Conservation (phyloP, 2,113 vertebrate species). For the Phaethon lepturus region DNA sequence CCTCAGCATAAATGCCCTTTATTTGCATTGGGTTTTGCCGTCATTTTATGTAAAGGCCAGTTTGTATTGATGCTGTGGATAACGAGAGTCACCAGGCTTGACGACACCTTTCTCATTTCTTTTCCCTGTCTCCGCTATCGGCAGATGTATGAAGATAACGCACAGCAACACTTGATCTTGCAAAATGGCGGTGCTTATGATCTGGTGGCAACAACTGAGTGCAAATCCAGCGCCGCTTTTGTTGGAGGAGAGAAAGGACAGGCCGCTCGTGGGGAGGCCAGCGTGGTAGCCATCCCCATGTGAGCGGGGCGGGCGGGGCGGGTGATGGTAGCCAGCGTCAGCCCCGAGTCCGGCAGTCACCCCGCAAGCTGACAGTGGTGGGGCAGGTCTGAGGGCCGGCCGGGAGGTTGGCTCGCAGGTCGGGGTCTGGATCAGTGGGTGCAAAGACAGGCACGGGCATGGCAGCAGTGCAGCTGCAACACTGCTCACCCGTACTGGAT, state of each 20-base stretch:
- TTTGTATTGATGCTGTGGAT: fast-evolving
- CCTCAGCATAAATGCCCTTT: not conserved
- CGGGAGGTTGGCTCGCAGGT: not conserved
- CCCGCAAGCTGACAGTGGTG: not conserved
- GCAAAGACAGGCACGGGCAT: not conserved
- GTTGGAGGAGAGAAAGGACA: no score
- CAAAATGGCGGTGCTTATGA: not conserved
- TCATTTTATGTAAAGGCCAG: not conserved
- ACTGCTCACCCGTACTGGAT: not conserved
- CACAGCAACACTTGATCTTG: not conserved
- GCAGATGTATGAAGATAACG: not conserved
- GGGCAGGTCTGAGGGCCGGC: not conserved
- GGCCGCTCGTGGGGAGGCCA: not conserved
- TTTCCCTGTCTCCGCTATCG: not conserved
- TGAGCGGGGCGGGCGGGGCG: not conserved
- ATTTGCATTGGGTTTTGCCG: not conserved
- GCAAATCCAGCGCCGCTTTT: not conserved
- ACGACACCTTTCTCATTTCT: not conserved
- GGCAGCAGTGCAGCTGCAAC: not conserved
- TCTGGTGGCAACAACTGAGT: not conserved
- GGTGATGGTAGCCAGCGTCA: not conserved
- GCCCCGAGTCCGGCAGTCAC: fast-evolving
- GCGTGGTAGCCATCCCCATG: not conserved
- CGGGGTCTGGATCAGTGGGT: not conserved
- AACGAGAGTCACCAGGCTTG: not conserved